Evolutionary conservation across 2,797 vertebrate species (phyloP).

Genomic region (Falco rusticolus): DNA sequence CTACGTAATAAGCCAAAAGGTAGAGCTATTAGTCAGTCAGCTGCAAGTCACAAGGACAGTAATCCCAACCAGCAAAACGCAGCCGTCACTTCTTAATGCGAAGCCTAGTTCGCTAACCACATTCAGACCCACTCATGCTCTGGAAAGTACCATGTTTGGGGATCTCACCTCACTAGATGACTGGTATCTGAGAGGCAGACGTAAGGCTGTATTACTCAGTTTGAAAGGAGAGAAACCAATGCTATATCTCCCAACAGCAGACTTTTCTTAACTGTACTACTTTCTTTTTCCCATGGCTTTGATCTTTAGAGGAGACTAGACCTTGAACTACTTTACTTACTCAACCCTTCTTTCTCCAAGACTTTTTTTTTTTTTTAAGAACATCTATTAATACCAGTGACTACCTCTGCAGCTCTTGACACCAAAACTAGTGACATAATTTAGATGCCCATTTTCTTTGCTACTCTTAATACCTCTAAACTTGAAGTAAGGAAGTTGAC

Average conservation of each 20-base stretch:
- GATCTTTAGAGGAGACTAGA: constrained; percentile 3
- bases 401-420: neutral
- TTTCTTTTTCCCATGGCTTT: neutral
- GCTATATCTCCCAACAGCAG: neutral
- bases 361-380: neutral
- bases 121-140: neutral
- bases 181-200: neutral
- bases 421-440: neutral
- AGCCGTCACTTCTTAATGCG: neutral
- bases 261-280: neutral
- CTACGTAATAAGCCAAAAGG: neutral
- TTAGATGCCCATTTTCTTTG: neutral
- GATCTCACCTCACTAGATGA: neutral
- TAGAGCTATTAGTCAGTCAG: neutral
- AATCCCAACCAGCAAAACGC: neutral
- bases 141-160: neutral
- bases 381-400: constrained; percentile 1
- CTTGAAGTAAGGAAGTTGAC: neutral
- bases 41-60: neutral
- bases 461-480: neutral
- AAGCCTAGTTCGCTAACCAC: neutral
- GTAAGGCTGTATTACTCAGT: neutral
- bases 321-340: constrained; percentile 57
- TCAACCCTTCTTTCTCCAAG: neutral
- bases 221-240: neutral